Evolutionary conservation across 1,140 invertebrate genomes (phyloP), one percentile per base, ranked within the genome.

Genomic region (Alviniconcha marisindica): DNA sequence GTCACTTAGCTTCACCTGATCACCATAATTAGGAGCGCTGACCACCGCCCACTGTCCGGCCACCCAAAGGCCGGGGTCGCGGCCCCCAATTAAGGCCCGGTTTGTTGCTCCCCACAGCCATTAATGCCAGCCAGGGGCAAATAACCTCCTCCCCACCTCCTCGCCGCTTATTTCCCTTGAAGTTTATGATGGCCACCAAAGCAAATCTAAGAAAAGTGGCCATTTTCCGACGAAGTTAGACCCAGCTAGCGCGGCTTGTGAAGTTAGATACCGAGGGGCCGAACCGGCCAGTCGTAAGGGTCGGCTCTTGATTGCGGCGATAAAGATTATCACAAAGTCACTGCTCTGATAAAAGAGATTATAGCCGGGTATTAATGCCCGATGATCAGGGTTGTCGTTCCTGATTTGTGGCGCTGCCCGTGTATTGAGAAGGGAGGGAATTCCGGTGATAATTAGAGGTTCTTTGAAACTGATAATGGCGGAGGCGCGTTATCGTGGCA

Each of bases 241-340:
- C 10, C n/a, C 63, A 24, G 28, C 5, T 18, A 69, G 21, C 63
- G 10, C 31, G 28, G 28, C 28, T 10, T 14, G 28, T 28, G 33
- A 28, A 24, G 24, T 28, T 10, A 69, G 28, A 69, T 69, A 69
- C 63, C 33, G 28, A 31, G 63, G 63, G 63, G 28, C 28, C 12
- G 63, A 33, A 28, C 14, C 31, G 28, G 7, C 24, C 10, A 28
- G 31, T 36, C 24, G 63, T 69, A 24, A 33, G 7, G 3, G 15
- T 2, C 33, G 36, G 7, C 14, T 24, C 36, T 71, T 33, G 36
- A 40, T 71, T 40, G 24, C 69, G 14, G 33, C 36, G 69, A 71
- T 71, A 71, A 71, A 71, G 69, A 71, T 71, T 71, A 71, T 71
- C 69, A 71, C 69, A 71, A 71, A 71, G 69, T 71, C 69, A 24